Evolutionary conservation across 2,888 invertebrate species (phyloP), one percentile per base, ranked within the genome.

Genomic region (Stegophylla sp.): DNA sequence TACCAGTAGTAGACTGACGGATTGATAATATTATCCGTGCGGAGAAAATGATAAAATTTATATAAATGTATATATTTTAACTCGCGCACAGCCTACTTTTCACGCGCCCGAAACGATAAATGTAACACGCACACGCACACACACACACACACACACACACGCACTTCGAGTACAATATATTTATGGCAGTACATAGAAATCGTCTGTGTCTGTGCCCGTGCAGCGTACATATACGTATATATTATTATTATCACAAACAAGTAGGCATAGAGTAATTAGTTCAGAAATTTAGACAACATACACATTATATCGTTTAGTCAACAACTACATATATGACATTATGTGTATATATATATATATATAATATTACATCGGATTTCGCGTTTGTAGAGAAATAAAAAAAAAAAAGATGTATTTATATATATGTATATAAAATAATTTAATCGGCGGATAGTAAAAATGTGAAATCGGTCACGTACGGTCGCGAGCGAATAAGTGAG

Each of bases 391-490:
- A 26, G n/a, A n/a, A n/a, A n/a, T n/a, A n/a, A n/a, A n/a, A n/a
- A n/a, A n/a, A n/a, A n/a, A n/a, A n/a, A n/a, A n/a, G n/a, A n/a
- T n/a, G n/a, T n/a, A n/a, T n/a, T n/a, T n/a, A n/a, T n/a, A 45
- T 45, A 64, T 1, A 26, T 23, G 45, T 48, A 48, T 45, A 45
- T 13, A 63, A 41, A 41, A 20, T 28, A 53, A 41, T 20, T 26
- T 59, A 72, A 43, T 72, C 23, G 15, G 28, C 26, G 15, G 73
- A 59, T 61, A n/a, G 63, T 17, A 63, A 63, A 63, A 74, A 74
- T 63, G 74, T 63, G 74, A 74, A 74, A 63, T 74, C 74, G 63
- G 61, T 63, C 48, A 63, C 63, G 63, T 64, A 63, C 59, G 26
- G 59, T 43, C 15, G 56, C 56, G 17, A 73, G 23, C 72, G 43